phyloP scores from a whole-genome alignment of 2,888 invertebrate genomes.

The Lissocephala sabroskyi region DNA sequence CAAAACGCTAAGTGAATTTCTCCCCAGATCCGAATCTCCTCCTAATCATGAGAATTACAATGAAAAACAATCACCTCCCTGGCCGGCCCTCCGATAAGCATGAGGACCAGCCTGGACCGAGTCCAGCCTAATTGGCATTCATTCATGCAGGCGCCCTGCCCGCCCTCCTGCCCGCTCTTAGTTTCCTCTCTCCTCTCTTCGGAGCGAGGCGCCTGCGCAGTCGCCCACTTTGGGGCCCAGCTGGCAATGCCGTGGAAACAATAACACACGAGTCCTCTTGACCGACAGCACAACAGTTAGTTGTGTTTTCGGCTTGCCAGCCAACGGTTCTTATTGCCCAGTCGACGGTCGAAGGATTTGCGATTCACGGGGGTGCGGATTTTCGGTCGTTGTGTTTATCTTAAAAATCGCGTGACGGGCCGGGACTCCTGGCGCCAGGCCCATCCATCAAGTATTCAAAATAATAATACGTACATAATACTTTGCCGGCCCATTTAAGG shows the following conservation, averaged over 20 bases:
- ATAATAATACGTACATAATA: constrained; percentile 14
- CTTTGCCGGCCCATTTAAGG: background rate
- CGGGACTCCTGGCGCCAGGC: constrained; percentile 20
- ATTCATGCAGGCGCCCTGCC: constrained; percentile 36
- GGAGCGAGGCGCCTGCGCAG: constrained; percentile 22
- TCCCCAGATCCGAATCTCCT: no score
- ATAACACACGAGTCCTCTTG: constrained; percentile 30
- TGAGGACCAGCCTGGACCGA: no score
- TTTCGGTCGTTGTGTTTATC: constrained; percentile 35
- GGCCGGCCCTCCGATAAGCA: no score
- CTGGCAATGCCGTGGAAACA: constrained; percentile 33
- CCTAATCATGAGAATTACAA: no score
- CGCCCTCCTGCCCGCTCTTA: background rate
- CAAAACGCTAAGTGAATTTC: no score
- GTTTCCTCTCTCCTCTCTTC: constrained; percentile 7
- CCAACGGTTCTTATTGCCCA: constrained; percentile 18
- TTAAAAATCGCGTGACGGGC: constrained; percentile 50
- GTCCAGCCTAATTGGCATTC: constrained; percentile 41
- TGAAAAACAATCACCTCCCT: no score
- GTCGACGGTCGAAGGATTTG: background rate
- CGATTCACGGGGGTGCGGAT: no score
- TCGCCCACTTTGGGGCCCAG: background rate
- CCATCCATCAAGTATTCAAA: constrained; percentile 16
- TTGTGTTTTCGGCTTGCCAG: constrained; percentile 23
- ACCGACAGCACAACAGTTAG: constrained; percentile 41